These are phyloP conservation scores for Manis crassicaudata DNA, from an alignment of 2,797 vertebrate genomes.

Conservation along the genomic window DNA sequence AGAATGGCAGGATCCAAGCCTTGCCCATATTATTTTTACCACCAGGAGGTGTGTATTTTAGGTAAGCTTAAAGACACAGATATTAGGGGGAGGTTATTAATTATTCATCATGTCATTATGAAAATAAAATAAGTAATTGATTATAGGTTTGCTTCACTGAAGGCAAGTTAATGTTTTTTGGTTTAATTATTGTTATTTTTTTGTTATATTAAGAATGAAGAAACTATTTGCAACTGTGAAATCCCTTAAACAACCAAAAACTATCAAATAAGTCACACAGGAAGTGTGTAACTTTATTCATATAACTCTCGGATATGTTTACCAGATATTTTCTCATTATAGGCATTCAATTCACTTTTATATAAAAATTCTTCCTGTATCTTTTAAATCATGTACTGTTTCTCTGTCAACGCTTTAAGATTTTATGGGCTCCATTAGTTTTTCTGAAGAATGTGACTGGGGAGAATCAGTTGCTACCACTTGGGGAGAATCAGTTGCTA, in stretches of 20 bases:
- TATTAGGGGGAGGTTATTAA: background rate
- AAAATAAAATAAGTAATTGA: background rate
- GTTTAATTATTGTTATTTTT: background rate
- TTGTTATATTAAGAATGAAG: background rate
- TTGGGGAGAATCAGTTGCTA: conserved; percentile 80
- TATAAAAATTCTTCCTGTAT: conserved; percentile 69
- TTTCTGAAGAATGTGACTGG: conserved; percentile 79
- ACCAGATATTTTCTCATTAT: conserved; percentile 63
- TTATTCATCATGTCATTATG: background rate
- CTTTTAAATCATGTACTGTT: conserved; percentile 82
- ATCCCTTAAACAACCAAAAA: background rate
- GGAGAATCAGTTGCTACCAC: conserved; percentile 79
- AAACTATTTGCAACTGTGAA: background rate
- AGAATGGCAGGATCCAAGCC: background rate
- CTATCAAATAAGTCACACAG: background rate
- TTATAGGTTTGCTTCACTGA: background rate
- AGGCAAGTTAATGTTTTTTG: background rate
- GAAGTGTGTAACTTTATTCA: background rate
- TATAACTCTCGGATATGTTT: conserved; percentile 55
- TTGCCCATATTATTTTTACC: background rate
- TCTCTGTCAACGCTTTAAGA: conserved; percentile 80
- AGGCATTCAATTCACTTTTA: conserved; percentile 71
- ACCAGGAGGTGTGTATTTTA: background rate
- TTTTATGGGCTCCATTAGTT: conserved; percentile 84
- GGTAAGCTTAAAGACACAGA: background rate